Evolutionary conservation across 2,113 vertebrate genomes (phyloP).

Genomic region (Grantiella picta): DNA sequence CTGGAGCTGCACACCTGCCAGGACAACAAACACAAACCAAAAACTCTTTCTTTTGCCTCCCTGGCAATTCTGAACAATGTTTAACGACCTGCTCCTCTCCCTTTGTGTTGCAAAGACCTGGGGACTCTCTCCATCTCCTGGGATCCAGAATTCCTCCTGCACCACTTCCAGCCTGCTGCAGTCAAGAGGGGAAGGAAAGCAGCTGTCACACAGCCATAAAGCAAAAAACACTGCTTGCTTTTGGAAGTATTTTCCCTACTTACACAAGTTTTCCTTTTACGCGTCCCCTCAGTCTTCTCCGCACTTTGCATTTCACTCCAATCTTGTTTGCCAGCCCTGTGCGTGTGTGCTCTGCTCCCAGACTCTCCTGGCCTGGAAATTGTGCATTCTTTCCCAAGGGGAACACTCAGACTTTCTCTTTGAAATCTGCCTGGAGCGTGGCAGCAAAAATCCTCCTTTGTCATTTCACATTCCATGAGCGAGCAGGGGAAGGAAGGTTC

Average conservation of each 20-base stretch:
- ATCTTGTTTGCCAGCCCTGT: background rate
- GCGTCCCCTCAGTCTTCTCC: background rate
- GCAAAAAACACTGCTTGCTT: background rate
- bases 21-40: background rate
- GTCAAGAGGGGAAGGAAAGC: background rate
- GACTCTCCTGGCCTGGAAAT: background rate
- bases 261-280: background rate
- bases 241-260: background rate
- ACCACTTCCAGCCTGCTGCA: background rate
- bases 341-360: background rate
- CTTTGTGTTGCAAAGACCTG: background rate
- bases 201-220: background rate
- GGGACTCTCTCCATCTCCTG: background rate
- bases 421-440: background rate
- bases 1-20: background rate
- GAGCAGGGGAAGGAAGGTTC: background rate
- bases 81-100: background rate
- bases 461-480: background rate
- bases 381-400: background rate
- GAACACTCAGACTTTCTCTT: background rate
- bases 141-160: background rate
- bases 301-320: background rate
- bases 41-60: background rate
- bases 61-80: accelerated
- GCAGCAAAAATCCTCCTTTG: background rate